These are phyloP conservation scores for Buathra laborator DNA, from an alignment of 2,888 invertebrate genomes.

Conservation along the genomic window DNA sequence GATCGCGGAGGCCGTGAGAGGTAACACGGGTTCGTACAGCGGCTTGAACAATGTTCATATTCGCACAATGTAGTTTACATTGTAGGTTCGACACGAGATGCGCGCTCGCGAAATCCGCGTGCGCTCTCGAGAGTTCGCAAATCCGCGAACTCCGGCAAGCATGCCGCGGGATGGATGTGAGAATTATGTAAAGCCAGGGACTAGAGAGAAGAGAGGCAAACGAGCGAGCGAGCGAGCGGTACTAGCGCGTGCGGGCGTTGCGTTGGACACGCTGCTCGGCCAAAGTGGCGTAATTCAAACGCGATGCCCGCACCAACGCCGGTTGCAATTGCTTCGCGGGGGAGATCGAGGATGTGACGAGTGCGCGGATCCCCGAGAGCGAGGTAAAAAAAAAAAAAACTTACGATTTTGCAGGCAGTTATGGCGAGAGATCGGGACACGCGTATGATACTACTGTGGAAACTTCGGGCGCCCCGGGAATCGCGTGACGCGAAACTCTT, in stretches of 20 bases:
- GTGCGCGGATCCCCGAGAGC: neutral
- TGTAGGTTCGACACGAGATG: conserved; percentile 48
- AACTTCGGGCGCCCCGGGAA: neutral
- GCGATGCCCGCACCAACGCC: conserved; percentile 23
- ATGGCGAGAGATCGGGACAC: conserved; percentile 28
- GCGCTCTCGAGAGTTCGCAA: conserved; percentile 29
- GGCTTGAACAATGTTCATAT: conserved; percentile 52
- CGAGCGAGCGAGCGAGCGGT: conserved; percentile 14
- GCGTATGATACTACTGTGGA: neutral
- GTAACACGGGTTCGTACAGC: conserved; percentile 58
- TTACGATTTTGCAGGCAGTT: neutral
- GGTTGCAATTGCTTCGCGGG: conserved; percentile 20
- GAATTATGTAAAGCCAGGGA: conserved; percentile 61
- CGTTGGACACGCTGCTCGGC: conserved; percentile 50
- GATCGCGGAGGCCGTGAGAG: conserved; percentile 64
- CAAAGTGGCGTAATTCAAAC: conserved; percentile 54
- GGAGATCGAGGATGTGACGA: conserved; percentile 25
- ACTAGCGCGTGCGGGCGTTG: conserved; percentile 50
- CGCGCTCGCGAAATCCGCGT: conserved; percentile 12
- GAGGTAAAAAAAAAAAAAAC: conserved; percentile 10
- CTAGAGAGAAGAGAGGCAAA: conserved; percentile 29
- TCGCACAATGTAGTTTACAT: conserved; percentile 47
- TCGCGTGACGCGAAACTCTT: conserved; percentile 37
- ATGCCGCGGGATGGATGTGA: conserved; percentile 53
- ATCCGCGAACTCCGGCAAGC: conserved; percentile 23